phyloP scores from a whole-genome alignment of 2,888 invertebrate genomes.

The Tachina grossa region DNA sequence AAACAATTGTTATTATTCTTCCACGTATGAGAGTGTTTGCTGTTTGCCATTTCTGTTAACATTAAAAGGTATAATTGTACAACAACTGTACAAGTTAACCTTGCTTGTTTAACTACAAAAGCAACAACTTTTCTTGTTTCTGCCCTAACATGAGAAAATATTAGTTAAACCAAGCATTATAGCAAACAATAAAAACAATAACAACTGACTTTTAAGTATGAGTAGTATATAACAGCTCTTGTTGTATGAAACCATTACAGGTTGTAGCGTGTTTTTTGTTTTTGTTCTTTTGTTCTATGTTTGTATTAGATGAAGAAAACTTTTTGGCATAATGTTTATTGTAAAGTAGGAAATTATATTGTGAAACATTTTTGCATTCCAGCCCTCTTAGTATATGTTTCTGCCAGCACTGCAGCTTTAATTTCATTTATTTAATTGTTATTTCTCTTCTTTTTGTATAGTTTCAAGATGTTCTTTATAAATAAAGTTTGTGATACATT shows the following conservation, averaged over 20 bases:
- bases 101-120: slow-evolving; percentile 47
- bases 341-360: background rate
- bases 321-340: background rate
- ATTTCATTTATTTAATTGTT: background rate
- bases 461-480: background rate
- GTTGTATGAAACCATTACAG: slow-evolving; percentile 21
- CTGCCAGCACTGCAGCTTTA: background rate
- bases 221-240: background rate
- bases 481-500: too few relatives aligned
- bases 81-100: slow-evolving; percentile 56
- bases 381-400: background rate
- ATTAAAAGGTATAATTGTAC: slow-evolving; percentile 60
- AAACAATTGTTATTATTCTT: background rate
- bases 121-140: slow-evolving; percentile 20
- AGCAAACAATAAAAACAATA: slow-evolving; percentile 54
- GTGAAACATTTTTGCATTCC: background rate
- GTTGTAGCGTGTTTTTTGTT: background rate
- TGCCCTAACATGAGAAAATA: slow-evolving; percentile 57
- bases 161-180: slow-evolving; percentile 62
- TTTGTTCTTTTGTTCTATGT: background rate
- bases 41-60: slow-evolving; percentile 38
- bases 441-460: background rate
- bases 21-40: slow-evolving; percentile 6
- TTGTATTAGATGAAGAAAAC: background rate
- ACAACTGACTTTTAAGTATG: slow-evolving; percentile 44